Conservation (phyloP, 2,797 vertebrate genomes). For the Lagocephalus sceleratus region DNA sequence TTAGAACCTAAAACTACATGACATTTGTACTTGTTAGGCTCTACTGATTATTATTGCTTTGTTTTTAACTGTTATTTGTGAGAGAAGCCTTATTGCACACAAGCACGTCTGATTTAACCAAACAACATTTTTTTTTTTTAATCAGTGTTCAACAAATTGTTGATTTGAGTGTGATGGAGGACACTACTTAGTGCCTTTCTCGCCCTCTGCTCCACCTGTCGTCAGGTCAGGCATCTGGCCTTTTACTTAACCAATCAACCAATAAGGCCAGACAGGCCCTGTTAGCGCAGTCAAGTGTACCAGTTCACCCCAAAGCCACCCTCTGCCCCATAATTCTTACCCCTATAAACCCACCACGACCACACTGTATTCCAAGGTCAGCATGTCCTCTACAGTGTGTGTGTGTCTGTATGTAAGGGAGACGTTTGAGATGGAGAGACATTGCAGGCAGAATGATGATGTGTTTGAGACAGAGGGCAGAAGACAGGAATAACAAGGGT, state of each 20-base stretch:
- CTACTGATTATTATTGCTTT: too few species aligned
- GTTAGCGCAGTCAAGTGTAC: slow-evolving; percentile 72
- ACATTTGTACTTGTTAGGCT: too few species aligned
- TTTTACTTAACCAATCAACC: slow-evolving; percentile 46
- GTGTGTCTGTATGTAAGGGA: slow-evolving; percentile 23
- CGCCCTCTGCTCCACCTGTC: slow-evolving; percentile 54
- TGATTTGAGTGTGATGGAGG: slow-evolving; percentile 24
- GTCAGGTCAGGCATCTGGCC: slow-evolving; percentile 53
- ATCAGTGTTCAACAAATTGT: neutral
- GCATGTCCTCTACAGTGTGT: slow-evolving; percentile 40
- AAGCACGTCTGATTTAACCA: too few species aligned
- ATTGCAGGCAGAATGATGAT: slow-evolving; percentile 24
- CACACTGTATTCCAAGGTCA: slow-evolving; percentile 68
- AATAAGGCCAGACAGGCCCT: slow-evolving; percentile 45
- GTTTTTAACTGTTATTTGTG: too few species aligned
- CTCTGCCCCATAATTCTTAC: slow-evolving; percentile 49
- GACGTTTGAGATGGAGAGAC: slow-evolving; percentile 6
- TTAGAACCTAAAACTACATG: too few species aligned
- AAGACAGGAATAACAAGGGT: slow-evolving; percentile 55
- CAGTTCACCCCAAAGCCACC: slow-evolving; percentile 65
- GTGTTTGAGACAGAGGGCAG: slow-evolving; percentile 52
- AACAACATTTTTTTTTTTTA: too few species aligned
- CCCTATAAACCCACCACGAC: slow-evolving; percentile 40
- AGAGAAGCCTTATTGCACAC: too few species aligned
- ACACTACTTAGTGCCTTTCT: slow-evolving; percentile 21